Percentiles rank a stretch among this genome's conserved stretches.
phyloP scores from a whole-genome alignment of 2,888 invertebrate species.

The Melanostoma scalare region DNA sequence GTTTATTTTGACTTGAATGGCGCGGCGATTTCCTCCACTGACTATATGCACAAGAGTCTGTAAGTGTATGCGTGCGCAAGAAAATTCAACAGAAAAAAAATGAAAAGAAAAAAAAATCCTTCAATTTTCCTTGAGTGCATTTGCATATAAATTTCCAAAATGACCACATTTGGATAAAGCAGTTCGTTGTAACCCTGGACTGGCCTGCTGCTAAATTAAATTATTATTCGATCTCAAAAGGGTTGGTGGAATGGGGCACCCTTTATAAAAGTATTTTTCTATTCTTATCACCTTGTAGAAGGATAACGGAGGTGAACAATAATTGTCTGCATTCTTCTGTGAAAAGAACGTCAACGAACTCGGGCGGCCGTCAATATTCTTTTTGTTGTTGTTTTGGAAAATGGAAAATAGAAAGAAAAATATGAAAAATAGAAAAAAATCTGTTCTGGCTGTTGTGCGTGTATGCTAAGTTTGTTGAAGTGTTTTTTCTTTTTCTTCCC shows the following conservation, averaged over 20 bases:
- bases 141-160: neutral
- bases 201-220: slow-evolving; percentile 26
- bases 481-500: slow-evolving; percentile 9
- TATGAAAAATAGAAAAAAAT: slow-evolving; percentile 2
- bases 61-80: slow-evolving; percentile 48
- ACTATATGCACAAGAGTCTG: neutral
- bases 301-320: slow-evolving; percentile 1
- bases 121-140: slow-evolving; percentile 15
- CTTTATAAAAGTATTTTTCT: neutral
- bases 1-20: slow-evolving; percentile 22
- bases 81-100: slow-evolving; percentile 16
- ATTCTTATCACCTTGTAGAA: slow-evolving; percentile 1
- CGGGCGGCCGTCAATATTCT: slow-evolving; percentile 57
- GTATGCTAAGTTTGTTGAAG: slow-evolving; percentile 23
- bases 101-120: neutral
- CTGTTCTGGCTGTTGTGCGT: slow-evolving; percentile 26
- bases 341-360: slow-evolving; percentile 63
- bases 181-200: too few relatives aligned
- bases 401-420: too few relatives aligned
- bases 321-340: slow-evolving; percentile 33
- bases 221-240: slow-evolving; percentile 36
- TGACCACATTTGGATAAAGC: too few relatives aligned
- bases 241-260: slow-evolving; percentile 4
- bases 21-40: slow-evolving; percentile 38
- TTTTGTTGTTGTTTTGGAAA: slow-evolving; percentile 51